Conservation (phyloP, 2,113 vertebrate species). For the Perca fluviatilis region DNA sequence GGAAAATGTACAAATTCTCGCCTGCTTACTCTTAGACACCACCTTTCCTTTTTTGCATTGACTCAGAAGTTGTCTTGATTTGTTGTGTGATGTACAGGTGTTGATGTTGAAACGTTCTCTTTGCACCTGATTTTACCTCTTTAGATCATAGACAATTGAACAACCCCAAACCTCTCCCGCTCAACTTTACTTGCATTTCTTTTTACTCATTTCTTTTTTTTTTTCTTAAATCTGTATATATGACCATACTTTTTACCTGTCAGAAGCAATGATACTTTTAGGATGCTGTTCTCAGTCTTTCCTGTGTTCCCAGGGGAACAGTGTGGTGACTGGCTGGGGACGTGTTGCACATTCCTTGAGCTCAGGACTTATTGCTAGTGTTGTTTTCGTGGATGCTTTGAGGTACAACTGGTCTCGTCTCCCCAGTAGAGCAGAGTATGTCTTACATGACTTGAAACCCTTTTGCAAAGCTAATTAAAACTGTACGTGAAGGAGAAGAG, state of each 20-base stretch:
- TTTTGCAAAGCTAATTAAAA: constrained; percentile 52
- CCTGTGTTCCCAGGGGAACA: constrained; percentile 50
- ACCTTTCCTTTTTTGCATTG: constrained; percentile 68
- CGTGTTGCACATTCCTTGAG: constrained; percentile 84
- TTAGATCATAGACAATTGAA: constrained; percentile 59
- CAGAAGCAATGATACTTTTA: constrained; percentile 76
- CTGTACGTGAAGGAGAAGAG: constrained; percentile 40
- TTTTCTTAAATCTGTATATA: constrained; percentile 65
- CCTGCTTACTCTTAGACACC: constrained; percentile 58
- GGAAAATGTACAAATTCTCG: constrained; percentile 70
- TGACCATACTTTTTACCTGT: constrained; percentile 66
- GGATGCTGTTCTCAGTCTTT: constrained; percentile 76
- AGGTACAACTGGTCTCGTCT: constrained; percentile 52
- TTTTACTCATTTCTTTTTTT: constrained; percentile 27
- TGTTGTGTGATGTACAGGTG: constrained; percentile 52
- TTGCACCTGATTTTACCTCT: constrained; percentile 75
- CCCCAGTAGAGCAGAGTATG: constrained; percentile 37
- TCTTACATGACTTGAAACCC: constrained; percentile 30
- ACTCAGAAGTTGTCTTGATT: constrained; percentile 64
- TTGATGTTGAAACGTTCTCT: constrained; percentile 63
- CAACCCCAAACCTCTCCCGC: constrained; percentile 24
- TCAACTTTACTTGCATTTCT: constrained; percentile 48
- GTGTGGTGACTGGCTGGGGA: constrained; percentile 64
- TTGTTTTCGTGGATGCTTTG: constrained; percentile 63
- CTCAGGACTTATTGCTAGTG: constrained; percentile 81